A percentile compares a stretch with the other conserved stretches of the same genome.
phyloP scores from a whole-genome alignment of 2,797 vertebrate genomes.

The Spinibarbus caldwelli region DNA sequence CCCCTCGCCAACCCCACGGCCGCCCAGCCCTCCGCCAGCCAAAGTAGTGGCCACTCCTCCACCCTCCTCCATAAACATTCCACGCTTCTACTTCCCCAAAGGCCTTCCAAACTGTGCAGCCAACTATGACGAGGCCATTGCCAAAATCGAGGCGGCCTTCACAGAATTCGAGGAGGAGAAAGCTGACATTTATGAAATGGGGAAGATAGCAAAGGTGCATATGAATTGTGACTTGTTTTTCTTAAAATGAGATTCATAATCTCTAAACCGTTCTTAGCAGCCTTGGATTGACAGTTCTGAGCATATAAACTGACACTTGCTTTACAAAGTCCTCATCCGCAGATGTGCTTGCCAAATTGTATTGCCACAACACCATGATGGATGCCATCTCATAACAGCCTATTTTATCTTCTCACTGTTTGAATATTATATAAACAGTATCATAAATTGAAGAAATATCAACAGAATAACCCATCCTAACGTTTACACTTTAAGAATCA shows the following conservation, averaged over 20 bases:
- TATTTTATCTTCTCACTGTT: not conserved
- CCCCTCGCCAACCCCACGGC: conserved; percentile 71
- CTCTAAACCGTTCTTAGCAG: not conserved
- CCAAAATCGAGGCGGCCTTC: conserved; percentile 86
- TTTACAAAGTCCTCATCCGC: not conserved
- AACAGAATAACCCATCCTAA: conserved; percentile 8
- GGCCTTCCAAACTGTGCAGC: conserved; percentile 85
- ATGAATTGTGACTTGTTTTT: conserved; percentile 13
- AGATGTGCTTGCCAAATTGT: conserved; percentile 16
- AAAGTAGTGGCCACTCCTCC: conserved; percentile 79
- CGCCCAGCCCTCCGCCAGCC: conserved; percentile 72
- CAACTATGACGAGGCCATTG: conserved; percentile 87
- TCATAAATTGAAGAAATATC: conserved; percentile 1
- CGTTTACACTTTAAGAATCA: not conserved
- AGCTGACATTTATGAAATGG: conserved; percentile 94
- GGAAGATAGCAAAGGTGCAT: conserved; percentile 94
- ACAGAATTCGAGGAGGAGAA: conserved; percentile 91
- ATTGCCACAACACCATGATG: not conserved
- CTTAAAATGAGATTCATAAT: not conserved
- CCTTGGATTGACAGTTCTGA: not conserved
- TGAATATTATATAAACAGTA: not conserved
- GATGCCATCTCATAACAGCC: not conserved
- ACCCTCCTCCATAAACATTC: conserved; percentile 93
- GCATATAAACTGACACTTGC: conserved; percentile 17
- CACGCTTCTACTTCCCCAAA: conserved; percentile 98